phyloP scores from a whole-genome alignment of 1,140 invertebrate species.

The Anagrus nilaparvatae region DNA sequence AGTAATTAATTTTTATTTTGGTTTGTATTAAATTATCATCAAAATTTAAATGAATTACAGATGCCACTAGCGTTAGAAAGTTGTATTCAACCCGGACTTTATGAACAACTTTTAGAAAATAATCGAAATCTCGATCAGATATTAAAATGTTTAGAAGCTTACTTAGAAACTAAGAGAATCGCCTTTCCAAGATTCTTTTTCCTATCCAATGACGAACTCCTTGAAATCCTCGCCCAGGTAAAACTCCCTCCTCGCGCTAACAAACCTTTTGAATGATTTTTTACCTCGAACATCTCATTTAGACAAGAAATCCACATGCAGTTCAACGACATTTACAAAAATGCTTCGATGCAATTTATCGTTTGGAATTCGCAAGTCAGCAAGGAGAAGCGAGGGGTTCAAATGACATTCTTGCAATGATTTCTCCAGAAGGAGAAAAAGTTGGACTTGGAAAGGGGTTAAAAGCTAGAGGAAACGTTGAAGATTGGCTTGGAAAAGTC shows the following conservation, averaged over 20 bases:
- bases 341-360: conserved; percentile 78
- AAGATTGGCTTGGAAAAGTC: conserved; percentile 80
- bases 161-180: conserved; percentile 78
- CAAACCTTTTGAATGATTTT: too few relatives aligned
- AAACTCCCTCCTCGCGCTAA: background rate
- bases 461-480: conserved; percentile 77
- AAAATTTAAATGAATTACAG: conserved; percentile 25
- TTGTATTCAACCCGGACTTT: conserved; percentile 52
- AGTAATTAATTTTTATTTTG: conserved; percentile 37
- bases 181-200: conserved; percentile 91
- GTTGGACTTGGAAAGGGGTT: conserved; percentile 68
- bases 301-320: conserved; percentile 74
- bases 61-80: conserved; percentile 61
- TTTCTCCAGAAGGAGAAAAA: conserved; percentile 76
- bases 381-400: conserved; percentile 18
- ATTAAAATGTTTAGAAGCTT: conserved; percentile 70
- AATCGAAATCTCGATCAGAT: conserved; percentile 71
- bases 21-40: background rate
- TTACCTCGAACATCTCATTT: conserved; percentile 4
- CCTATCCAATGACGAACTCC: conserved; percentile 84
- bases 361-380: conserved; percentile 57
- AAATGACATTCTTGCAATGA: conserved; percentile 75
- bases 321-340: conserved; percentile 82
- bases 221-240: conserved; percentile 84
- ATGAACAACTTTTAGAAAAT: conserved; percentile 62